These are phyloP conservation scores for Diabrotica undecimpunctata DNA, from an alignment of 1,140 invertebrate species.

Conservation along the genomic window DNA sequence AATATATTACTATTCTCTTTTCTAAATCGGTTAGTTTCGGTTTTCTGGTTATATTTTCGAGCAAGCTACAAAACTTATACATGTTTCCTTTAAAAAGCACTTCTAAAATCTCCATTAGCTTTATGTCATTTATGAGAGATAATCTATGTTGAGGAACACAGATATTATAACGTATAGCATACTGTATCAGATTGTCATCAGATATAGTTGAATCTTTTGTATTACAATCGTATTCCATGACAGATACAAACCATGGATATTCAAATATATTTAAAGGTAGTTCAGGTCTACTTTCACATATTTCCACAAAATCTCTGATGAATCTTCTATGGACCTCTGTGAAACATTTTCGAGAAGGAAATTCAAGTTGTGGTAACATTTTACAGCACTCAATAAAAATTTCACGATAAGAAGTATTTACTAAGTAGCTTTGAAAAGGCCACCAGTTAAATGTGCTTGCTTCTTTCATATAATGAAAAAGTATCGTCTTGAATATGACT, in stretches of 20 bases:
- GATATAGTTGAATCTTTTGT: background rate
- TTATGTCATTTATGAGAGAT: background rate
- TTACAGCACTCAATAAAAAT: background rate
- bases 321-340: background rate
- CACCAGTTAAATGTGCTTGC: background rate
- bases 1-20: background rate
- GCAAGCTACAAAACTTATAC: background rate
- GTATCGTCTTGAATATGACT: background rate
- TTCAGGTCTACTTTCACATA: background rate
- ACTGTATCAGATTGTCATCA: background rate
- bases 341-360: background rate
- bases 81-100: background rate
- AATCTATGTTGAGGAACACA: background rate
- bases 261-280: background rate
- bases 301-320: background rate
- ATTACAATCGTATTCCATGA: background rate
- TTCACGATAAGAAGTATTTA: background rate
- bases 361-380: background rate
- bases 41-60: background rate
- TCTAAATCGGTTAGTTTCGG: background rate
- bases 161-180: background rate
- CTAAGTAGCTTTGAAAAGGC: background rate
- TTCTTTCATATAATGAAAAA: background rate
- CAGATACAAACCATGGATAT: background rate
- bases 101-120: background rate